A percentile compares a stretch with the other conserved stretches of the same genome.
Conservation (phyloP, 2,113 vertebrate genomes). For the Phyllostomus discolor region DNA sequence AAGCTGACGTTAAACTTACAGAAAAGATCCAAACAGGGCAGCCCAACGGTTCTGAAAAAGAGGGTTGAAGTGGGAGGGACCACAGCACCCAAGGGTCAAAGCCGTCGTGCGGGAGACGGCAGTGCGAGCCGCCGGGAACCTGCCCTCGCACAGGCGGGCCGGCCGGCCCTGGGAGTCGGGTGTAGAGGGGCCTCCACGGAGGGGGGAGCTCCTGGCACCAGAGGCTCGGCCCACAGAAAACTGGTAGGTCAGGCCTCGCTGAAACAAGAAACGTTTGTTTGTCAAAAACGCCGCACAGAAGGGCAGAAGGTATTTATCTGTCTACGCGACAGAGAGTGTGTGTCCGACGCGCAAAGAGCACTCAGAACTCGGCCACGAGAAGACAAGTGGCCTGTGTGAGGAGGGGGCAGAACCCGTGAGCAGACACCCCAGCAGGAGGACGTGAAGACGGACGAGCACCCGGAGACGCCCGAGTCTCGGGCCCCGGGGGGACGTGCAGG, state of each 20-base stretch:
- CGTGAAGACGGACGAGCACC: accelerated
- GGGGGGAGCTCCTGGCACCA: not conserved
- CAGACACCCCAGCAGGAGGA: not conserved
- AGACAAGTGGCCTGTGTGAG: not conserved
- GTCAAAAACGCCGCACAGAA: not conserved
- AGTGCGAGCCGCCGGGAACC: not conserved
- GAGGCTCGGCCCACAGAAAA: not conserved
- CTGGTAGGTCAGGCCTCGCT: not conserved
- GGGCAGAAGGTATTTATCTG: not conserved
- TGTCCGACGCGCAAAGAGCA: accelerated
- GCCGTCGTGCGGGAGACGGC: not conserved
- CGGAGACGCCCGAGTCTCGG: accelerated
- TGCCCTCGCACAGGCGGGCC: too few species aligned
- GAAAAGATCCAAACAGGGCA: not conserved
- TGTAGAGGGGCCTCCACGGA: not conserved
- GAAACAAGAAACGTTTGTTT: not conserved
- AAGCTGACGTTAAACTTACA: not conserved
- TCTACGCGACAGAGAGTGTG: accelerated
- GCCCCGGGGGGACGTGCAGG: not conserved
- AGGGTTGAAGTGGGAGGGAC: not conserved
- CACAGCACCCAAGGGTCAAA: not conserved
- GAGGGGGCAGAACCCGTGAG: accelerated
- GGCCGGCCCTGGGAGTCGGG: not conserved
- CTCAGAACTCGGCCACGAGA: not conserved
- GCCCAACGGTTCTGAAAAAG: not conserved